Conservation (phyloP, 2,888 invertebrate genomes). For the Tipula helvola region DNA sequence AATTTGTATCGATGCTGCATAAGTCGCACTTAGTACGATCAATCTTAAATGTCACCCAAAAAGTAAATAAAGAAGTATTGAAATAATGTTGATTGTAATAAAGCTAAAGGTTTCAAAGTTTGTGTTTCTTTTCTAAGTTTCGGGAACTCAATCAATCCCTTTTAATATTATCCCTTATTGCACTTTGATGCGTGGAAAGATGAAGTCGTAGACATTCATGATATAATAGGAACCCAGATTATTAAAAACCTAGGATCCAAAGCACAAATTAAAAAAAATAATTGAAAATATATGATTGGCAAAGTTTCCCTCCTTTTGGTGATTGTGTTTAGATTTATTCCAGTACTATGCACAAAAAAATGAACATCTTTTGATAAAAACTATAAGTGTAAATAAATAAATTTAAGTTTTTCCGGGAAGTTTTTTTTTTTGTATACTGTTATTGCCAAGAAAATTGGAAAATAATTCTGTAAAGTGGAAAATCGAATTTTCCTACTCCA, state of each 20-base stretch:
- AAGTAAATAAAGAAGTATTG: too few relatives aligned
- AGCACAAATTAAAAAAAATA: background rate
- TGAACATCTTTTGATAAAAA: background rate
- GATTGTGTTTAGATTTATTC: background rate
- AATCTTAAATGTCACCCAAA: too few relatives aligned
- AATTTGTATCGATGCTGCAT: too few relatives aligned
- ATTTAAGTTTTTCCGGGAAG: background rate
- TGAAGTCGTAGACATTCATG: too few relatives aligned
- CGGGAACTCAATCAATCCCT: too few relatives aligned
- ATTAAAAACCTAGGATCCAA: background rate
- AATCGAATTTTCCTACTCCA: background rate
- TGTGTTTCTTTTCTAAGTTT: too few relatives aligned
- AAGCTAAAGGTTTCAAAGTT: too few relatives aligned
- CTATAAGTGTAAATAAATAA: background rate
- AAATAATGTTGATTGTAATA: too few relatives aligned
- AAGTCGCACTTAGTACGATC: too few relatives aligned
- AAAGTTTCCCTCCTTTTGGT: background rate
- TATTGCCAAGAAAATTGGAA: background rate
- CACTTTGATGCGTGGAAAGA: too few relatives aligned
- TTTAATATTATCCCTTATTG: too few relatives aligned
- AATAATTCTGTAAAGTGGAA: background rate
- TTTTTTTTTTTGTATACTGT: background rate
- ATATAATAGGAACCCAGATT: too few relatives aligned
- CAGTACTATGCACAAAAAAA: background rate
- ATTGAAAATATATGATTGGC: background rate